Percentiles rank a stretch among this genome's conserved stretches.
These are phyloP conservation scores for Ploceus nigricollis DNA, from an alignment of 2,113 vertebrate species.

Conservation along the genomic window DNA sequence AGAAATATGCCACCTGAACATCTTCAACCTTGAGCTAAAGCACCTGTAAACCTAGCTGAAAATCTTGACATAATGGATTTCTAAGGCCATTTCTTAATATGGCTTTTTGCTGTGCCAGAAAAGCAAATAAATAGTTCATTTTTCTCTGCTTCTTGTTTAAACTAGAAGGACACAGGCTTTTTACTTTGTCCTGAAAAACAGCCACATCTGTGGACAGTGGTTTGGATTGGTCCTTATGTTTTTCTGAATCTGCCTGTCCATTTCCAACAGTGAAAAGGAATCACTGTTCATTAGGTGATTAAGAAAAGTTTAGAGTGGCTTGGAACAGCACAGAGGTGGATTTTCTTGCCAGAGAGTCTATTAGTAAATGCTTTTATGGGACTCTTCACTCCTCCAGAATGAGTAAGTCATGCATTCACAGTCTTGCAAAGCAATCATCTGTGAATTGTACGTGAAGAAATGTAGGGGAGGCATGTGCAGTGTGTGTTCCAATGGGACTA, in stretches of 20 bases:
- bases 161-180: background rate
- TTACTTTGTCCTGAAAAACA: background rate
- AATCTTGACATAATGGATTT: background rate
- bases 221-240: background rate
- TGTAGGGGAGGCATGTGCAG: background rate
- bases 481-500: conserved; percentile 5
- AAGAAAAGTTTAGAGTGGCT: conserved; percentile 29
- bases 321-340: conserved; percentile 11
- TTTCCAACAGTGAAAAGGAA: background rate
- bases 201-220: background rate
- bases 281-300: conserved; percentile 18
- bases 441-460: conserved; percentile 26
- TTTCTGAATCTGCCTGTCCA: background rate
- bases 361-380: conserved; percentile 59
- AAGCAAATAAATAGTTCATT: background rate
- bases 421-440: conserved; percentile 39
- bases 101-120: background rate
- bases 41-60: background rate
- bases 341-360: conserved; percentile 40
- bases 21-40: background rate
- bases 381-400: background rate
- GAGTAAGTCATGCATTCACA: background rate
- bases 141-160: background rate
- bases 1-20: background rate
- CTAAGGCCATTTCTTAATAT: background rate